A percentile compares a stretch with the other conserved stretches of the same genome.
Conservation (phyloP, 2,113 vertebrate species). For the Oreochromis tanganicae region DNA sequence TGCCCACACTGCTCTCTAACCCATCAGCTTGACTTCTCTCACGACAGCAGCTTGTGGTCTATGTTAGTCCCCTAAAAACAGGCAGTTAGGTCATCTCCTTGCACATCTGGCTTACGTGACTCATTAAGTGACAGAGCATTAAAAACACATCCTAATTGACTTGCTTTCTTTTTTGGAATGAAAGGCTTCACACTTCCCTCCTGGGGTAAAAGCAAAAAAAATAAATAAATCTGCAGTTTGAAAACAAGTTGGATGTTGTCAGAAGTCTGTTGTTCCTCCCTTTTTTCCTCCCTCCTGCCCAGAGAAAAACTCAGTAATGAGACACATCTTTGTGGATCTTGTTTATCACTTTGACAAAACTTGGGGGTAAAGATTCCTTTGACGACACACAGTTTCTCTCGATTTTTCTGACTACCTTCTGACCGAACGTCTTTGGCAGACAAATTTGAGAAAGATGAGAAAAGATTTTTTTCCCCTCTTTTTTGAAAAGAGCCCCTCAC, state of each 20-base stretch:
- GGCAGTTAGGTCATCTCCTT: neutral
- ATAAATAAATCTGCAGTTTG: neutral
- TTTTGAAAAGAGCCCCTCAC: neutral
- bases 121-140: neutral
- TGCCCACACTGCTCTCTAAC: neutral
- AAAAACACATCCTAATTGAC: neutral
- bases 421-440: neutral
- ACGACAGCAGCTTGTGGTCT: neutral
- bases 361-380: neutral
- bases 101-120: neutral
- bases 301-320: constrained; percentile 12
- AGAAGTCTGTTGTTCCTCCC: neutral
- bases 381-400: neutral
- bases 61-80: neutral
- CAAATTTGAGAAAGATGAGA: neutral
- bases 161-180: neutral
- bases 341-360: neutral
- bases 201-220: neutral
- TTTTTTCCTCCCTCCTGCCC: neutral
- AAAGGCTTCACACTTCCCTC: neutral
- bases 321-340: neutral
- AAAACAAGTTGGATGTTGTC: neutral
- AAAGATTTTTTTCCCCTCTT: neutral
- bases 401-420: neutral
- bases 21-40: neutral